These are phyloP conservation scores for Philotrypesis tridentata DNA, from an alignment of 1,140 invertebrate genomes.

Conservation along the genomic window DNA sequence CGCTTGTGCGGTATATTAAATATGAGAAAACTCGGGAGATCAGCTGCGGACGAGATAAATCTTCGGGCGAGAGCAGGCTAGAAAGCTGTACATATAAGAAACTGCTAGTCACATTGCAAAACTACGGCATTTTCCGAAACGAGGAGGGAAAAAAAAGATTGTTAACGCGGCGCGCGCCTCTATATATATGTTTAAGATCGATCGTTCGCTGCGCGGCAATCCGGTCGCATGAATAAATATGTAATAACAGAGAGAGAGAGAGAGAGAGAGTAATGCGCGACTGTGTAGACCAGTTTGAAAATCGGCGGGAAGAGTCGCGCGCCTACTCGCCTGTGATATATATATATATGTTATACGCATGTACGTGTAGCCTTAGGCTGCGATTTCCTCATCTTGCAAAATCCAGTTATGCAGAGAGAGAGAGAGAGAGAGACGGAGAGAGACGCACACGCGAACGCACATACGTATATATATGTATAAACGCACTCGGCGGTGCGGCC, in stretches of 20 bases:
- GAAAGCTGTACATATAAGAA: no score
- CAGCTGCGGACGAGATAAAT: no score
- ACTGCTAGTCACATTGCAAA: background rate
- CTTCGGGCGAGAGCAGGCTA: no score
- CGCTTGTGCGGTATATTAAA: no score
- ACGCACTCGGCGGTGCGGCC: no score
- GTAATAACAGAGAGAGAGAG: background rate
- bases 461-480: no score
- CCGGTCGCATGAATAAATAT: background rate
- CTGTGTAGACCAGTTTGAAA: conserved; percentile 7
- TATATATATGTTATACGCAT: no score
- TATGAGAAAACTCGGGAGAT: no score
- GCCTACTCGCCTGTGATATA: no score
- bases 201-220: background rate
- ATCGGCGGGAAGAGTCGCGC: background rate
- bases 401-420: conserved; percentile 30
- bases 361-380: background rate
- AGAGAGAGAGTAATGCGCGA: background rate
- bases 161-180: no score
- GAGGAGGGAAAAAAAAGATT: background rate
- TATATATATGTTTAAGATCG: background rate
- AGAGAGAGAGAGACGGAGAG: no score
- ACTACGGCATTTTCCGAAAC: background rate
- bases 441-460: no score
- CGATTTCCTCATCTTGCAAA: conserved; percentile 52